Percentiles rank a stretch among this genome's conserved stretches.
phyloP scores from a whole-genome alignment of 1,140 invertebrate genomes.

The Dendroctonus valens region DNA sequence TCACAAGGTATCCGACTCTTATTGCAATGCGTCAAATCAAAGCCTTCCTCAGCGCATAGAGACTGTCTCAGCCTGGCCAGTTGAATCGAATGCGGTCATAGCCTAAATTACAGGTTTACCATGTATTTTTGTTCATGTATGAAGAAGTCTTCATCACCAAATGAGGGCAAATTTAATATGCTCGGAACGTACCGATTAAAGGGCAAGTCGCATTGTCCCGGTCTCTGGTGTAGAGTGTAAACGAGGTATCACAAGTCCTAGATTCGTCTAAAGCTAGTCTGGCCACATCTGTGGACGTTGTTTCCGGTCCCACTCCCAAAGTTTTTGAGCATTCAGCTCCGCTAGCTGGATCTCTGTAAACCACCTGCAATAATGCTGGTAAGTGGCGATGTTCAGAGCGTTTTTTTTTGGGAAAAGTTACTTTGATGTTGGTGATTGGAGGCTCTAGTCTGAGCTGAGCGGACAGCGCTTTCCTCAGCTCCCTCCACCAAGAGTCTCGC shows the following conservation, averaged over 20 bases:
- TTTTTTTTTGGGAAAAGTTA: neutral
- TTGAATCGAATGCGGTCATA: conserved; percentile 82
- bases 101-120: conserved; percentile 51
- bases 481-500: conserved; percentile 59
- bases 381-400: neutral
- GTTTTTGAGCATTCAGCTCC: conserved; percentile 79
- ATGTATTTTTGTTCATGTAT: no score
- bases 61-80: conserved; percentile 63
- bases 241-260: conserved; percentile 63
- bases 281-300: conserved; percentile 68
- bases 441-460: conserved; percentile 62
- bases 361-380: conserved; percentile 34
- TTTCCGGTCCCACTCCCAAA: conserved; percentile 70
- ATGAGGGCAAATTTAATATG: no score
- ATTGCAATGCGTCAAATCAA: conserved; percentile 75
- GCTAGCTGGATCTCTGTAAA: conserved; percentile 70
- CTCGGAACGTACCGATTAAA: conserved; percentile 53
- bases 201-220: conserved; percentile 73
- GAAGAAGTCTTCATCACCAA: no score
- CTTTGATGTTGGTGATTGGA: conserved; percentile 75
- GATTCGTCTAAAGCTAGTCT: conserved; percentile 60
- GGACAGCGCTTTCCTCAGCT: conserved; percentile 57
- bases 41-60: conserved; percentile 70
- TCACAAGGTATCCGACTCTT: conserved; percentile 64
- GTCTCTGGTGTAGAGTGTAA: conserved; percentile 71